These are phyloP conservation scores for Pteropus rufus DNA, from an alignment of 2,797 vertebrate genomes.

Conservation along the genomic window DNA sequence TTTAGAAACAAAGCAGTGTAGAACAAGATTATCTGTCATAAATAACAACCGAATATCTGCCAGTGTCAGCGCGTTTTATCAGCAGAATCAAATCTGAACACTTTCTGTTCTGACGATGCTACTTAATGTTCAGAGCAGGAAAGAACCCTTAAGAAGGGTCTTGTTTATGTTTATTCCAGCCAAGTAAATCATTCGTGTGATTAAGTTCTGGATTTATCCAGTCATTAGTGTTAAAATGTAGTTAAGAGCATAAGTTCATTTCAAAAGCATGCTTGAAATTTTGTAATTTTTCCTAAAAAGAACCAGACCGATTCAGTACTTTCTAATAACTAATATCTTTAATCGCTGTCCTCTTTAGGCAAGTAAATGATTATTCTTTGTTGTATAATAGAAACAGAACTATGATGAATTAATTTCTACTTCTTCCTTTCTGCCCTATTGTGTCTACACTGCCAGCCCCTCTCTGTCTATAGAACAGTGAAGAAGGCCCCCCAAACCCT, in stretches of 20 bases:
- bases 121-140: background rate
- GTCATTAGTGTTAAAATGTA: background rate
- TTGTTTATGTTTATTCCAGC: background rate
- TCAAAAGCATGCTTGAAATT: slow-evolving; percentile 4
- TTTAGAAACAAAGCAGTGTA: background rate
- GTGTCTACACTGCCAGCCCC: background rate
- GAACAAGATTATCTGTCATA: background rate
- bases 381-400: background rate
- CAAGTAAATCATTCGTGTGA: background rate
- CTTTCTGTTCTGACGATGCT: background rate
- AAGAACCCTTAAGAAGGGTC: background rate
- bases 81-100: background rate
- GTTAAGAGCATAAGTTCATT: background rate
- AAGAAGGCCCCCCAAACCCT: background rate
- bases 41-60: background rate
- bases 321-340: background rate
- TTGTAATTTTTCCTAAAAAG: background rate
- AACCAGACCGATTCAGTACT: background rate
- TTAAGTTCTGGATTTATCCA: slow-evolving; percentile 9
- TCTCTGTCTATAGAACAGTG: background rate
- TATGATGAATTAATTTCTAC: background rate
- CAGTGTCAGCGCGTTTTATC: background rate
- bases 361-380: background rate
- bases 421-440: background rate
- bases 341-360: background rate